Evolutionary conservation across 2,113 vertebrate species (phyloP).

Genomic region (Microcebus lehilahytsara): DNA sequence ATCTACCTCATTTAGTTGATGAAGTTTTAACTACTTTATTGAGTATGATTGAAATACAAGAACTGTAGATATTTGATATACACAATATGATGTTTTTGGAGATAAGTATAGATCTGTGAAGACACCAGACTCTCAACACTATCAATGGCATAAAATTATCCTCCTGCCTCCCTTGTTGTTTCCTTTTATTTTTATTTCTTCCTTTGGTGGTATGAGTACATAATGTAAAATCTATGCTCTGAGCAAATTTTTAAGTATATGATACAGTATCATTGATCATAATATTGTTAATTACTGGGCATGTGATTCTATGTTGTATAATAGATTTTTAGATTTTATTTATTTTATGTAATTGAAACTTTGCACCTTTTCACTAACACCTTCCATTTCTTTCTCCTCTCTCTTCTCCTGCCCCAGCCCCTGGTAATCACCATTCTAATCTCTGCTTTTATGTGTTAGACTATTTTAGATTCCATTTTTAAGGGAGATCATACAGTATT

Average conservation of each 20-base stretch:
- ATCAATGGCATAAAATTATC: background rate
- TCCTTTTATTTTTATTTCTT: background rate
- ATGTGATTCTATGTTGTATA: background rate
- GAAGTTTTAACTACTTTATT: background rate
- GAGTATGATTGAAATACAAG: background rate
- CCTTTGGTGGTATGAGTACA: background rate
- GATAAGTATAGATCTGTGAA: background rate
- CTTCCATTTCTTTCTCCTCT: background rate
- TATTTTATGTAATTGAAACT: background rate
- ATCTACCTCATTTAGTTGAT: background rate
- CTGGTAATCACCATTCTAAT: background rate
- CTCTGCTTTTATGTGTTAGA: background rate
- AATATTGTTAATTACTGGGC: background rate
- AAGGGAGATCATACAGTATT: background rate
- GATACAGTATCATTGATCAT: background rate
- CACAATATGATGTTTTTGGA: background rate
- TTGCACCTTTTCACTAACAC: background rate
- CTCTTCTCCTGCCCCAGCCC: background rate
- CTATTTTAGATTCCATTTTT: background rate
- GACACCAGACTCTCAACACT: background rate
- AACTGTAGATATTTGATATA: background rate
- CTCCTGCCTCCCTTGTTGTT: background rate
- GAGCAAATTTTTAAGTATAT: background rate
- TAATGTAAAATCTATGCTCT: background rate
- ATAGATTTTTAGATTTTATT: background rate